A percentile compares a stretch with the other conserved stretches of the same genome.
phyloP scores from a whole-genome alignment of 1,140 invertebrate genomes.

The Agrilus planipennis region DNA sequence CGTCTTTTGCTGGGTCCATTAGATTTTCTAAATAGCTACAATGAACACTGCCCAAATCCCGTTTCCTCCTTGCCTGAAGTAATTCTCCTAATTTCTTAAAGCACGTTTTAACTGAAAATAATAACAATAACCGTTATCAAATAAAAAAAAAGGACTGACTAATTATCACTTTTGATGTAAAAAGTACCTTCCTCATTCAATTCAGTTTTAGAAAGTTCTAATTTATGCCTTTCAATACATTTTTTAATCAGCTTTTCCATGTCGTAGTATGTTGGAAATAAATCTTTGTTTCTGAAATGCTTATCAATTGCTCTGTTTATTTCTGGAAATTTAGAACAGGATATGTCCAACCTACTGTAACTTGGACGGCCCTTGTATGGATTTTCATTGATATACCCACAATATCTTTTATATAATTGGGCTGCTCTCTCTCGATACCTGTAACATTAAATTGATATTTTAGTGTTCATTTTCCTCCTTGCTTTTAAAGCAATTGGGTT shows the following conservation, averaged over 20 bases:
- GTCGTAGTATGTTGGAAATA: constrained; percentile 47
- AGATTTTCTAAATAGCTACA: constrained; percentile 32
- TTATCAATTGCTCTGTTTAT: constrained; percentile 43
- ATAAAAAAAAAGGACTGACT: no score
- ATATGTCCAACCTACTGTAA: constrained; percentile 35
- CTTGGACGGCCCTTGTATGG: constrained; percentile 36
- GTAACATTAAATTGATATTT: constrained; percentile 13
- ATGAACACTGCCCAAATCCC: constrained; percentile 43
- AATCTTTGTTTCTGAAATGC: constrained; percentile 35
- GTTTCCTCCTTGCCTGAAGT: constrained; percentile 37
- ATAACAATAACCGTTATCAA: constrained; percentile 10
- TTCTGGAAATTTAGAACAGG: constrained; percentile 33
- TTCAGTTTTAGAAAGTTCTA: constrained; percentile 31
- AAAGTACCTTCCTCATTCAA: constrained; percentile 36
- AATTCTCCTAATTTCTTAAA: constrained; percentile 41
- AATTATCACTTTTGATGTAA: constrained; percentile 3
- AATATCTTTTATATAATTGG: constrained; percentile 38
- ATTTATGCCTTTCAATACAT: constrained; percentile 33
- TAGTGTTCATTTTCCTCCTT: no score
- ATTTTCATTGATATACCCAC: constrained; percentile 39
- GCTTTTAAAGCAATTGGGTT: no score
- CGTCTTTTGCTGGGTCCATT: constrained; percentile 40
- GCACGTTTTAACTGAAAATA: constrained; percentile 37
- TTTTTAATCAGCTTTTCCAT: constrained; percentile 38
- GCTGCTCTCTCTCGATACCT: constrained; percentile 25